These are phyloP conservation scores for Eurytoma adleriae DNA, from an alignment of 2,888 invertebrate species.

Conservation along the genomic window DNA sequence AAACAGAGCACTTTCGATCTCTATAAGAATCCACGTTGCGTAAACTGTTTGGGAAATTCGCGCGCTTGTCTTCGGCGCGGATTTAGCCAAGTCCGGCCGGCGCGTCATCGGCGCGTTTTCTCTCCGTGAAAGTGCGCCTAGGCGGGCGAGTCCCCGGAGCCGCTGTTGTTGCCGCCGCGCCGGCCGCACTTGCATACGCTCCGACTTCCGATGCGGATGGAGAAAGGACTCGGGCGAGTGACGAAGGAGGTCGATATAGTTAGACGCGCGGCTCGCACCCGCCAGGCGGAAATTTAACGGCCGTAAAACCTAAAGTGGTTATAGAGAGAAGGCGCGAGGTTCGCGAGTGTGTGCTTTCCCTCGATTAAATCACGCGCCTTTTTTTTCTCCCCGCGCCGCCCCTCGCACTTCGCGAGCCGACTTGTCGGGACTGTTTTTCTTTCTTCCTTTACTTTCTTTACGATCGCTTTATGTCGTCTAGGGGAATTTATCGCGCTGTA, in stretches of 20 bases:
- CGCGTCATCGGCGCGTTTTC: constrained; percentile 45
- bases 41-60: constrained; percentile 46
- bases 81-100: constrained; percentile 5
- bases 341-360: constrained; percentile 30
- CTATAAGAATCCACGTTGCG: constrained; percentile 11
- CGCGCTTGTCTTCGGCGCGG: constrained; percentile 42
- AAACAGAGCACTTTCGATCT: neutral
- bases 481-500: constrained; percentile 45
- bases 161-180: neutral
- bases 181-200: constrained; percentile 13
- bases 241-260: constrained; percentile 48
- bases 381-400: neutral
- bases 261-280: constrained; percentile 17
- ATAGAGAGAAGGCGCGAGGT: neutral
- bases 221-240: constrained; percentile 16
- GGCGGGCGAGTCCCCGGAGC: neutral
- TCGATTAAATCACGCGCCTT: constrained; percentile 28
- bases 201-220: constrained; percentile 31
- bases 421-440: neutral
- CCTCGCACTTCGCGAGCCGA: neutral
- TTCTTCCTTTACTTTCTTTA: constrained; percentile 40
- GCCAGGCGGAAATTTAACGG: constrained; percentile 44
- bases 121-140: constrained; percentile 43
- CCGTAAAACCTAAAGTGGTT: constrained; percentile 41
- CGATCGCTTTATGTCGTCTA: constrained; percentile 37